Base-by-base conservation (phyloP, 2,797 vertebrate species). In the Pempheris klunzingeri region DNA sequence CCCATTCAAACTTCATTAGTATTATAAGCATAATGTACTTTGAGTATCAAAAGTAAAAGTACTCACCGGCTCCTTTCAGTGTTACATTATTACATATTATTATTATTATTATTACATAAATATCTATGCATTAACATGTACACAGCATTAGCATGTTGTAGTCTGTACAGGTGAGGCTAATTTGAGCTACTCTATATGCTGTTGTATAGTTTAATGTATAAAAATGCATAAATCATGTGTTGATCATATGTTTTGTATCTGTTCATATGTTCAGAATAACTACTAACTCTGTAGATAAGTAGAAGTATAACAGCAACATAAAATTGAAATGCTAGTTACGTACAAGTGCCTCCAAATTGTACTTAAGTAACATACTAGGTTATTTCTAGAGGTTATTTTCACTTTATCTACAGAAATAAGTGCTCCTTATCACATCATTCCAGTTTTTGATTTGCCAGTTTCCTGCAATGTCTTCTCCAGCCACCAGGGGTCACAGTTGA, bases 401-500 rank as follows among this genome's bases (percentile, higher is more conserved):
- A 12, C 22, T 68, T 5, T 7, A 17, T 61, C 24, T 8, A 18
- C 38, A 41, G 18, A 41, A 1, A 34, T 57, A 14, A 32, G 1
- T 1, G 24, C 46, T 71, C 2, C 18, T 24, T 8, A 43, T 28
- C 12, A 32, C 34, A n/a, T 44, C 11, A n/a, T 39, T 70, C 13
- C 28, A 36, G 32, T 53, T 49, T 11, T 18, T 78, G 20, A 57
- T 53, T 22, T 43, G 7, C 8, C 14, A 24, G 20, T 32, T 39
- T 3, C 11, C 3, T 81, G 84, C 74, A 72, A 8, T 86, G 58
- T 1, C 70, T 10, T 6, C 7, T 85, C 4, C 8, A 2, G 53
- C 81, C 93, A 89, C 85, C 75, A 86, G 91, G 74, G 82, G 93
- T 88, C 92, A 71, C 65, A 60, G 55, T 65, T 67, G 87, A 92